phyloP scores from a whole-genome alignment of 2,113 vertebrate species.

The Vanacampus margaritifer region DNA sequence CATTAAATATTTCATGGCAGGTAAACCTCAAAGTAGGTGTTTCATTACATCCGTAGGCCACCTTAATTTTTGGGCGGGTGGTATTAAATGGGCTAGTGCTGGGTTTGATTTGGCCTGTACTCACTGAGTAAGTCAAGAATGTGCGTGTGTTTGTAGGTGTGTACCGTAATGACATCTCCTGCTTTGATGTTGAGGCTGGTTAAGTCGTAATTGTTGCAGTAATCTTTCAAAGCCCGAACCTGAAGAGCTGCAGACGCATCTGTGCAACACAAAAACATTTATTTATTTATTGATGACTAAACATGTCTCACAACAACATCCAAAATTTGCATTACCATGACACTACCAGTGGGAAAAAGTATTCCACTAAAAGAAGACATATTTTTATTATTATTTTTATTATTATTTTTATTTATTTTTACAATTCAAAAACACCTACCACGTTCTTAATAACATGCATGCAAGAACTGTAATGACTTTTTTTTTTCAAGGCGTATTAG shows the following conservation, averaged over 20 bases:
- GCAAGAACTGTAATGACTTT: too few species aligned
- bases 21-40: not conserved
- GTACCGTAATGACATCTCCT: constrained; percentile 82
- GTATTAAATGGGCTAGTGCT: not conserved
- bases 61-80: not conserved
- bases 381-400: too few species aligned
- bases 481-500: not conserved
- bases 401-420: too few species aligned
- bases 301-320: not conserved
- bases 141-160: not conserved
- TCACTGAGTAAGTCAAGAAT: not conserved
- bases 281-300: not conserved
- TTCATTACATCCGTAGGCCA: not conserved
- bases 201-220: constrained; percentile 95
- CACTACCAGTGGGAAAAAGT: too few species aligned
- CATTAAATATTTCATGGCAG: not conserved
- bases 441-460: too few species aligned
- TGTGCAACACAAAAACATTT: constrained; percentile 42
- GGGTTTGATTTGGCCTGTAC: not conserved
- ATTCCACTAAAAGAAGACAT: too few species aligned
- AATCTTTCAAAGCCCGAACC: constrained; percentile 92
- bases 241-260: constrained; percentile 94
- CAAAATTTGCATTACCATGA: too few species aligned
- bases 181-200: constrained; percentile 94
- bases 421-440: too few species aligned